Evolutionary conservation across 1,140 invertebrate species (phyloP).

Genomic region (Drosophila azteca): DNA sequence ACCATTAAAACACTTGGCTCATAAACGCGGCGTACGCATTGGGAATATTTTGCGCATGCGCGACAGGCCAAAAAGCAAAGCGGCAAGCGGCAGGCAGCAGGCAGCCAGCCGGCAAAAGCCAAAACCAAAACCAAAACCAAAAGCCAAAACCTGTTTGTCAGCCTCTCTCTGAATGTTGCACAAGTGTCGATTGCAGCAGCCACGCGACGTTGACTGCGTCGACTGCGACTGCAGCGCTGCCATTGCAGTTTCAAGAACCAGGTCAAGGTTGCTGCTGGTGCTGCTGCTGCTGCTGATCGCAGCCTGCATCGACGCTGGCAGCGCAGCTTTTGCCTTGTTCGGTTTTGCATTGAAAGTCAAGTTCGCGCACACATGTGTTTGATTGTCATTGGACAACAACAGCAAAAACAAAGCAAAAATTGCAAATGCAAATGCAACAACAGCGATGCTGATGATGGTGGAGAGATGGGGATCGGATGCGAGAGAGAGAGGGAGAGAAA

Average conservation of each 20-base stretch:
- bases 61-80: constrained; percentile 36
- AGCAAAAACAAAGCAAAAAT: background rate
- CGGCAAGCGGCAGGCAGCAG: background rate
- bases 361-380: constrained; percentile 71
- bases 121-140: constrained; percentile 35
- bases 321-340: constrained; percentile 74
- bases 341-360: constrained; percentile 79
- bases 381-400: constrained; percentile 51
- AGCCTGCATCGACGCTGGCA: constrained; percentile 33
- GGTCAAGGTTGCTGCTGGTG: constrained; percentile 72
- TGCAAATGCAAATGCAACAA: background rate
- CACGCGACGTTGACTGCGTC: constrained; percentile 17
- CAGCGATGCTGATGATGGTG: constrained; percentile 19
- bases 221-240: constrained; percentile 46
- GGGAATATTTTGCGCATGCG: constrained; percentile 67
- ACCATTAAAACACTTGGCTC: constrained; percentile 14
- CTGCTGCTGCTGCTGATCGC: constrained; percentile 29
- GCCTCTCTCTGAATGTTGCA: constrained; percentile 67
- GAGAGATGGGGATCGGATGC: constrained; percentile 8
- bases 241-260: constrained; percentile 79
- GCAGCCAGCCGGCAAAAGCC: constrained; percentile 44
- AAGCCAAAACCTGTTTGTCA: constrained; percentile 61
- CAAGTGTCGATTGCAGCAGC: constrained; percentile 40
- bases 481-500: constrained; percentile 21
- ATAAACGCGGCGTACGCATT: constrained; percentile 37